Evolutionary conservation across 2,888 invertebrate species (phyloP), one percentile per base, ranked within the genome.

Genomic region (Clusia tigrina): DNA sequence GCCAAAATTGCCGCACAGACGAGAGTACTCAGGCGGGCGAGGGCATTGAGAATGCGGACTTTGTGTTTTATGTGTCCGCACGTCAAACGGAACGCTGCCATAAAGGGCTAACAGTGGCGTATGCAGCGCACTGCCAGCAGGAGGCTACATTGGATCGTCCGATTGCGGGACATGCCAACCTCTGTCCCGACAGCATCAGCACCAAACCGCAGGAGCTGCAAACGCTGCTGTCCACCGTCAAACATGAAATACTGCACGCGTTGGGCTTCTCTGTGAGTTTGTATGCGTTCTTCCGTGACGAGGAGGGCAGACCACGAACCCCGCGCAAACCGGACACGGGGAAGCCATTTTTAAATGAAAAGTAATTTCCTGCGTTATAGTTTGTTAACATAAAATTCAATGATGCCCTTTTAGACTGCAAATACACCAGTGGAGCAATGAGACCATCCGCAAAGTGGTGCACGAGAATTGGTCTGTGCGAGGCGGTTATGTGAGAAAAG

Each of bases 41-140:
- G 46, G 93, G 95, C 2, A 91, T 94, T 17, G 86, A 88, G 59
- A 89, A 92, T 71, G 91, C 96, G 0, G 98, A 99, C 85, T 99
- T 98, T 83, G 91, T 99, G 1, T 90, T 99, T 70, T 99, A 98
- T 83, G 95, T 99, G 6, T 97, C 97, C 3, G 96, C 98, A 0
- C 89, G 95, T 78, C 92, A 95, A 81, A 96, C 97, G 0, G 92
- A 93, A 73, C 86, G 97, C n/a, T 99, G 99, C 81, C 89, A 91
- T 67, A 91, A 94, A 71, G 94, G 94, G 0, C 86, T 93, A 67
- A 97, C 98, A 0, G 96, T 98, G 1, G 98, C 98, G 0, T 98
- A 98, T 84, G 98, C 98, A 1, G 97, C 98, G 0, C 98, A 99
- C 82, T 99, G 99, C 77, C 98, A 99, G 81, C 96, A 97, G 81